Percentiles rank a stretch among this genome's conserved stretches.
These are phyloP conservation scores for Parelbella ahira DNA, from an alignment of 2,888 invertebrate species.

Conservation along the genomic window DNA sequence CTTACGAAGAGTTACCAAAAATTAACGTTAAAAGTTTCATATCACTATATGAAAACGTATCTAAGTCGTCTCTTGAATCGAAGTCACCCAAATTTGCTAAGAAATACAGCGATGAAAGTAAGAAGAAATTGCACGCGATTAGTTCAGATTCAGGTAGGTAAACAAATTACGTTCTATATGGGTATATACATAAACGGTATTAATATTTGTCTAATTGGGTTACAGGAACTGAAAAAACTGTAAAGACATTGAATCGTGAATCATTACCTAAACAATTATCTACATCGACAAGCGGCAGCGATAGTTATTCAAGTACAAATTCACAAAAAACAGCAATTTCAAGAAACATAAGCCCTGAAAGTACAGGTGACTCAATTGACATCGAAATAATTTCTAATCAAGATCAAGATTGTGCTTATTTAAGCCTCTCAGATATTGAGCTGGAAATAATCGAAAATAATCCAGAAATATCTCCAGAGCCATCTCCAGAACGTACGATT, in stretches of 20 bases:
- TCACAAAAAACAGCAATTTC: constrained; percentile 18
- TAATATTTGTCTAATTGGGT: no score
- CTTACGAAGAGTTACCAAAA: constrained; percentile 68
- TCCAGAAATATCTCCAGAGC: constrained; percentile 41
- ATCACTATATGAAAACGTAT: constrained; percentile 64
- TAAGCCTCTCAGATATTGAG: constrained; percentile 68
- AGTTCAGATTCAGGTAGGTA: constrained; percentile 57
- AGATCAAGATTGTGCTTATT: constrained; percentile 51
- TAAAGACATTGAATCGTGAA: constrained; percentile 30
- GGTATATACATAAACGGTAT: no score
- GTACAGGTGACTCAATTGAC: constrained; percentile 43
- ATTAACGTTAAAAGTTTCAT: constrained; percentile 68
- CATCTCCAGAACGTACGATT: constrained; percentile 35
- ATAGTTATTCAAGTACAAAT: constrained; percentile 14
- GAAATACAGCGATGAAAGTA: constrained; percentile 41
- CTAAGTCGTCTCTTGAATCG: constrained; percentile 45
- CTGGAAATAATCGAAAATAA: constrained; percentile 64
- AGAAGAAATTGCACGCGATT: constrained; percentile 41
- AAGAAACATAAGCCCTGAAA: constrained; percentile 25
- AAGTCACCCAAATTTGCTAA: constrained; percentile 34
- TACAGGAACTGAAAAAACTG: constrained; percentile 31
- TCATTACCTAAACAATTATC: constrained; percentile 24
- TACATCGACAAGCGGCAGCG: constrained; percentile 13
- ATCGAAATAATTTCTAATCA: constrained; percentile 38
- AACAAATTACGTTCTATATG: no score